phyloP scores from a whole-genome alignment of 2,888 invertebrate genomes.

The Noctua janthina region DNA sequence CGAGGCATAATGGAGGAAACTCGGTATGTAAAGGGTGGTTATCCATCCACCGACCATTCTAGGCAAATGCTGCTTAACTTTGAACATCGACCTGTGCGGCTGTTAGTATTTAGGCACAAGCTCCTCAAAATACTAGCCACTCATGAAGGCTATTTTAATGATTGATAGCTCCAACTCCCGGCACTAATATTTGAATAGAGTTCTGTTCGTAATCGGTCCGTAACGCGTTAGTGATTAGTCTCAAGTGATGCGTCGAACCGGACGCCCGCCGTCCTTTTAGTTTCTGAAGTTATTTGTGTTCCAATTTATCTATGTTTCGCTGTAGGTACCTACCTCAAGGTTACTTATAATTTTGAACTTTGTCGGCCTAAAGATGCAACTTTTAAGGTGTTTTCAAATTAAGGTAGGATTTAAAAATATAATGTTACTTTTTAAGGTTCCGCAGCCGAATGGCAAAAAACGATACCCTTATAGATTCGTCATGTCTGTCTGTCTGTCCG shows the following conservation, averaged over 20 bases:
- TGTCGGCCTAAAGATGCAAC: not conserved
- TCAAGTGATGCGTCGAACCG: slow-evolving; percentile 28
- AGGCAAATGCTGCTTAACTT: not conserved
- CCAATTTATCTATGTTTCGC: not conserved
- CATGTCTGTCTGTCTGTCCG: too few relatives aligned
- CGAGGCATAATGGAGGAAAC: not conserved
- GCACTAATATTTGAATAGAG: slow-evolving; percentile 44
- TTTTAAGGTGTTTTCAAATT: not conserved
- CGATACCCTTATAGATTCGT: too few relatives aligned
- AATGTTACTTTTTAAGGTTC: not conserved
- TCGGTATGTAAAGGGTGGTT: not conserved
- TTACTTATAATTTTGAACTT: not conserved
- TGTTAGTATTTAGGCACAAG: not conserved
- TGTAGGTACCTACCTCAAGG: not conserved
- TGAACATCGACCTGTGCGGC: not conserved
- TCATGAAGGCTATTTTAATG: not conserved
- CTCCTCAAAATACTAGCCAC: not conserved
- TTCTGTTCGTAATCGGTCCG: slow-evolving; percentile 28
- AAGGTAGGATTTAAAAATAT: slow-evolving; percentile 11
- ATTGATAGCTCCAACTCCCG: slow-evolving; percentile 2
- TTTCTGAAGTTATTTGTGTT: slow-evolving; percentile 10
- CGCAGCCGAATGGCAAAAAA: too few relatives aligned
- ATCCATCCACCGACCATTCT: not conserved
- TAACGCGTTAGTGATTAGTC: slow-evolving; percentile 43
- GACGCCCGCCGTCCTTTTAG: slow-evolving; percentile 5